Base-by-base conservation (phyloP, 2,797 vertebrate genomes). In the Vespertilio murinus region DNA sequence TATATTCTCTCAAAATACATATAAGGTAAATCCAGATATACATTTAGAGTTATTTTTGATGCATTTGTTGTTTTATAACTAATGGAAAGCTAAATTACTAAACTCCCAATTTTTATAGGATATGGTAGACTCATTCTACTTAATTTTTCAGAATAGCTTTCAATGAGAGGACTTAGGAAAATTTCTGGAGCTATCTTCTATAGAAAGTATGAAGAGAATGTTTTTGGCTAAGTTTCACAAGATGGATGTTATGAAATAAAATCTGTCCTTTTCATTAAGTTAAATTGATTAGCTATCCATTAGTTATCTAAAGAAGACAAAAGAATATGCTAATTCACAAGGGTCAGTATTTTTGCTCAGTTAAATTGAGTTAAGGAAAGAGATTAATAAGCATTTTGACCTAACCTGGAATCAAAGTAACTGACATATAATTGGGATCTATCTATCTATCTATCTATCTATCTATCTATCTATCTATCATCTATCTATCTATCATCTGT, bases 131-230 rank as follows among this genome's bases (percentile, higher is more conserved):
- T 88, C 40, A 42, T 93, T 95, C 64, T 79, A 83, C 9, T 82
- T 92, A 5, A 80, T 71, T 9, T 84, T 85, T 1, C 38, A 87
- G 16, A 82, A 20, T 40, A 86, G 14, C 8, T 88, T 95, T 93
- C 17, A 67, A 1, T 16, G 45, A 70, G 59, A 94, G 40, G 14
- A 9, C 0, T 2, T 18, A 0, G 1, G 0, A 77, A 20, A 80
- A 23, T 84, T 88, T 67, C 6, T 81, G 25, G 2, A 92, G 23
- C 1, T 59, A 40, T 11, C 1, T 49, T 71, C 13, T 18, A 89
- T 56, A 20, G 92, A 94, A 94, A 40, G 82, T 82, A 95, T 85
- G 88, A 93, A 83, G 6, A 83, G 1, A 10, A 54, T 45, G 6
- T 56, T 88, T 95, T 75, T 42, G 79, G 8, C 2, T 47, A 77